phyloP scores from a whole-genome alignment of 2,113 vertebrate genomes.

The Psephotus haematonotus region DNA sequence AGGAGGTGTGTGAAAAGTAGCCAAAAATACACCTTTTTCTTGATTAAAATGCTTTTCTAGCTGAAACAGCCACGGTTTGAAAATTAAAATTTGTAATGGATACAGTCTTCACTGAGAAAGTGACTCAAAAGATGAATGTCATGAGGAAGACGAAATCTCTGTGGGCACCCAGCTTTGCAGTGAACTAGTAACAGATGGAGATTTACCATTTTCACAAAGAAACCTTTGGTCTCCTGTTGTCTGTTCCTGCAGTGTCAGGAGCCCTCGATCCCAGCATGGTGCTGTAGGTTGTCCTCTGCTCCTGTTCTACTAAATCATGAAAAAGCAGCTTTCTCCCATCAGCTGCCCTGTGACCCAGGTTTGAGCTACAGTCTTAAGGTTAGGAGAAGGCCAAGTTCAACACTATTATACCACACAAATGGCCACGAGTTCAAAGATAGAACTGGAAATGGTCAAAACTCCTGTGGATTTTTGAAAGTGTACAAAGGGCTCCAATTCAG shows the following conservation, averaged over 20 bases:
- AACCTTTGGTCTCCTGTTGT: neutral
- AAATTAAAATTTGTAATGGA: conserved; percentile 2
- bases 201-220: neutral
- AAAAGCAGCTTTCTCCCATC: neutral
- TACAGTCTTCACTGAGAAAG: neutral
- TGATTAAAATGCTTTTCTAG: neutral
- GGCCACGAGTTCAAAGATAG: neutral
- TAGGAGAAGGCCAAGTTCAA: neutral
- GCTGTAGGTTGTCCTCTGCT: neutral
- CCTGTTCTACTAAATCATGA: neutral
- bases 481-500: neutral
- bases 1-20: neutral
- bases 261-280: neutral
- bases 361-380: neutral
- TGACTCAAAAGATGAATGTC: neutral
- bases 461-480: neutral
- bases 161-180: neutral
- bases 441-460: neutral
- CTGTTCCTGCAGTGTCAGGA: neutral
- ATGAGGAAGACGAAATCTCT: neutral
- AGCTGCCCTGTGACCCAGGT: neutral
- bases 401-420: rapidly evolving
- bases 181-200: neutral
- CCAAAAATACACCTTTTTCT: conserved; percentile 1
- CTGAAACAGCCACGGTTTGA: neutral